A percentile compares a stretch with the other conserved stretches of the same genome.
These are phyloP conservation scores for Acrobasis suavella DNA, from an alignment of 2,888 invertebrate species.

Conservation along the genomic window DNA sequence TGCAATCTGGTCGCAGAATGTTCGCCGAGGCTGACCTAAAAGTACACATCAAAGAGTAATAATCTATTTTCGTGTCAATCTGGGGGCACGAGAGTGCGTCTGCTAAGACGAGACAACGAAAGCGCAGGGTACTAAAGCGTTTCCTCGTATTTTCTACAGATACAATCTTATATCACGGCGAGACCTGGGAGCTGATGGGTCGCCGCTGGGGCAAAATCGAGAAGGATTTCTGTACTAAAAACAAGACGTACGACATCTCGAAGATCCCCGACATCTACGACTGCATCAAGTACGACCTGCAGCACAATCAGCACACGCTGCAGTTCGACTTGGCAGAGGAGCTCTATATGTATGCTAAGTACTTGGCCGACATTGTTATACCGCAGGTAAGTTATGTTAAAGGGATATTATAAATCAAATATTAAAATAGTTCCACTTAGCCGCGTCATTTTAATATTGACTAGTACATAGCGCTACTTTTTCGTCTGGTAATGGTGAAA, in stretches of 20 bases:
- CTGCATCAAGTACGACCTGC: constrained; percentile 99
- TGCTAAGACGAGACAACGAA: no score
- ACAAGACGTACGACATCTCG: constrained; percentile 96
- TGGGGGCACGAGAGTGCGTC: no score
- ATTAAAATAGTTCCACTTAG: no score
- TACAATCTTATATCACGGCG: constrained; percentile 97
- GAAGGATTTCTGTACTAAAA: constrained; percentile 98
- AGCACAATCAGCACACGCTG: constrained; percentile 97
- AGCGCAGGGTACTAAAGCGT: no score
- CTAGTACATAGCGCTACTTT: no score
- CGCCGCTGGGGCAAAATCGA: constrained; percentile 98
- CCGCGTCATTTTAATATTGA: no score
- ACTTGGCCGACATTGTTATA: constrained; percentile 98
- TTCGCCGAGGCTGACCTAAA: no score
- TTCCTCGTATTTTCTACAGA: constrained; percentile 75
- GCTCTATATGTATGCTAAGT: constrained; percentile 96
- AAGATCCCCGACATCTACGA: constrained; percentile 99
- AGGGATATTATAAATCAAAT: no score
- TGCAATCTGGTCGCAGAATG: no score
- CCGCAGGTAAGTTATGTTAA: constrained; percentile 86
- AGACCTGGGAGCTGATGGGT: constrained; percentile 99
- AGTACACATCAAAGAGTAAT: no score
- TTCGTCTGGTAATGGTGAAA: no score
- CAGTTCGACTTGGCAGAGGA: constrained; percentile 97
- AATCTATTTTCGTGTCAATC: no score